A percentile compares a stretch with the other conserved stretches of the same genome.
Evolutionary conservation across 2,113 vertebrate species (phyloP).

Genomic region (Phrynosoma platyrhinos): DNA sequence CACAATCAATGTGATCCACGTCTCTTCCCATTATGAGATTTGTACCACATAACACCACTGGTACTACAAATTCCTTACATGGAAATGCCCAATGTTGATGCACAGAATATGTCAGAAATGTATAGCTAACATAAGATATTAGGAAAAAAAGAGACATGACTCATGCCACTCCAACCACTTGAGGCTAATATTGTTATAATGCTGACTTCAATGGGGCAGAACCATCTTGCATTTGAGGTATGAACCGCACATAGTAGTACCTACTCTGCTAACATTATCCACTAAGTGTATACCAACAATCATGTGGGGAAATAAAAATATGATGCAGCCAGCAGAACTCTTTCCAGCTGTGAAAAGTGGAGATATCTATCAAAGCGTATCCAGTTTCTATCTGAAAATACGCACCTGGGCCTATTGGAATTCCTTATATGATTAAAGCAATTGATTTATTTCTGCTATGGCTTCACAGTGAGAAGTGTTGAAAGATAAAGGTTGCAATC

Average conservation of each 20-base stretch:
- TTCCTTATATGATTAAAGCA: background rate
- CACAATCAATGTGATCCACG: background rate
- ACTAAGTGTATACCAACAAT: background rate
- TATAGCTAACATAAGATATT: background rate
- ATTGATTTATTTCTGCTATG: no score
- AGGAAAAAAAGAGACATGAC: background rate
- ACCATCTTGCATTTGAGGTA: background rate
- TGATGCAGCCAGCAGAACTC: background rate
- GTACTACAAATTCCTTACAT: background rate
- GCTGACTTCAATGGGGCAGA: background rate
- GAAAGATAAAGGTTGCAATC: slow-evolving; percentile 1
- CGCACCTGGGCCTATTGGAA: background rate
- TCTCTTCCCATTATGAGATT: background rate
- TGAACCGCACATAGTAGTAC: background rate
- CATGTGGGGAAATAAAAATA: background rate
- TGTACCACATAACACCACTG: background rate
- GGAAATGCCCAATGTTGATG: background rate
- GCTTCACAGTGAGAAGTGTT: background rate
- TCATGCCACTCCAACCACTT: background rate
- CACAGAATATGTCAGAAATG: background rate
- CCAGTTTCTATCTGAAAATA: background rate
- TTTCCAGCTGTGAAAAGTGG: background rate
- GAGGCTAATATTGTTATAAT: background rate
- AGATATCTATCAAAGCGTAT: background rate
- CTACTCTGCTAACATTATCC: background rate